These are phyloP conservation scores for Epizoanthus scotinus DNA, from an alignment of 92 coral and sea anemone genomes.

Conservation along the genomic window DNA sequence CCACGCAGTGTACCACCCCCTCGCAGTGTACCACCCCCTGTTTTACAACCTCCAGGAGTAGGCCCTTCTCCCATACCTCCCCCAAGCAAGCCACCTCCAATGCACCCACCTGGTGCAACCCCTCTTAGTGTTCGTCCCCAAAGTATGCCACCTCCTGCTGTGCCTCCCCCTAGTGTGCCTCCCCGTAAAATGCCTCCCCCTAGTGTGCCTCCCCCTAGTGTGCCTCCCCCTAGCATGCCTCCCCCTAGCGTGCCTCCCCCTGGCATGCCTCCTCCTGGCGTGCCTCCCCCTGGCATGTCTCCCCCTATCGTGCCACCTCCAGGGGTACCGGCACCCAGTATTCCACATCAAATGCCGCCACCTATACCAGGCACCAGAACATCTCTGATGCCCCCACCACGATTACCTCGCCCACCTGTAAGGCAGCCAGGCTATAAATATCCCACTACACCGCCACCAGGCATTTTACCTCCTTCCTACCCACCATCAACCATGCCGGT, in stretches of 20 bases:
- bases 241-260: background rate
- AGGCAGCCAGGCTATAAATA: background rate
- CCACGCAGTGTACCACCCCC: slow-evolving; percentile 50
- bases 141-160: slow-evolving; percentile 23
- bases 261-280: background rate
- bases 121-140: slow-evolving; percentile 42
- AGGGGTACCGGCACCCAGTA: slow-evolving; percentile 12
- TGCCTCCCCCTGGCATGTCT: background rate
- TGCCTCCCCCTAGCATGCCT: slow-evolving; percentile 38
- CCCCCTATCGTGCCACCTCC: slow-evolving; percentile 24
- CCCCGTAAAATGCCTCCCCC: slow-evolving; percentile 6
- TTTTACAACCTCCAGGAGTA: slow-evolving; percentile 20
- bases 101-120: slow-evolving; percentile 39
- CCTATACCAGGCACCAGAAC: slow-evolving; percentile 12
- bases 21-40: slow-evolving; percentile 39
- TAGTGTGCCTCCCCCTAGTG: slow-evolving; percentile 27
- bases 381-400: background rate
- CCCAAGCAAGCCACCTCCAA: slow-evolving; percentile 46
- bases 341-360: slow-evolving; percentile 20
- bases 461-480: background rate
- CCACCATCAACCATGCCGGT: no score
- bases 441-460: background rate
- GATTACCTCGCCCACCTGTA: background rate
- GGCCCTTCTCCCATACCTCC: slow-evolving; percentile 51
- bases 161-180: slow-evolving; percentile 28